phyloP scores from a whole-genome alignment of 2,888 invertebrate genomes.

The Pheosia gnoma region DNA sequence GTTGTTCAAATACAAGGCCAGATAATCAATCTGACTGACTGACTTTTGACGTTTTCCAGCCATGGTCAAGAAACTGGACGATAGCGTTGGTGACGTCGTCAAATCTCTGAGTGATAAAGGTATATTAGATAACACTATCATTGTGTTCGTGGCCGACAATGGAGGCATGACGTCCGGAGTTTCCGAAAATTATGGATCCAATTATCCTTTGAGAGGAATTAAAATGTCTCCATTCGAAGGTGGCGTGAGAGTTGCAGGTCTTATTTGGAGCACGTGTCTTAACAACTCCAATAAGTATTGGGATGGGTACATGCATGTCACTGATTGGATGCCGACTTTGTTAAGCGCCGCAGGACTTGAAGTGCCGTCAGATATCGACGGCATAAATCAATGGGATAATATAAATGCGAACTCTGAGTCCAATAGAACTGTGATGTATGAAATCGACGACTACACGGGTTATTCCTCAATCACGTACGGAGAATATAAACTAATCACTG shows the following conservation, averaged over 20 bases:
- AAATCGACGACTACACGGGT: slow-evolving; percentile 66
- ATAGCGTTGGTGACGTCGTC: slow-evolving; percentile 91
- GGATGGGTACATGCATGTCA: slow-evolving; percentile 87
- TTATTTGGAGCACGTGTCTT: slow-evolving; percentile 85
- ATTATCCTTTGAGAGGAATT: slow-evolving; percentile 90
- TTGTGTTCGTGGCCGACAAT: slow-evolving; percentile 95
- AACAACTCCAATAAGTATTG: slow-evolving; percentile 69
- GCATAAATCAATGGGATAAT: slow-evolving; percentile 66
- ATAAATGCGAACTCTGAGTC: slow-evolving; percentile 57
- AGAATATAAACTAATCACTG: slow-evolving; percentile 66
- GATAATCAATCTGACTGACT: too few relatives aligned
- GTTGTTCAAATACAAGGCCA: neutral
- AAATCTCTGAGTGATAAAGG: slow-evolving; percentile 85
- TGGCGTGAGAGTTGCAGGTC: slow-evolving; percentile 89
- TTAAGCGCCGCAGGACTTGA: slow-evolving; percentile 62
- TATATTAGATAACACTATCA: slow-evolving; percentile 91
- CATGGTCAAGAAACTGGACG: slow-evolving; percentile 93
- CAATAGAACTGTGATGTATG: slow-evolving; percentile 56
- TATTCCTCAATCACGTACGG: slow-evolving; percentile 57
- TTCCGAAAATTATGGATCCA: slow-evolving; percentile 89
- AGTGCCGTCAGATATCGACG: slow-evolving; percentile 59
- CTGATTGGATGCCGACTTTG: slow-evolving; percentile 93
- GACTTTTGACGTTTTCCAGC: slow-evolving; percentile 73
- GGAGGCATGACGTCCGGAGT: slow-evolving; percentile 91
- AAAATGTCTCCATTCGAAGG: slow-evolving; percentile 94